Conservation (phyloP, 2,113 vertebrate genomes). For the Copsychus sechellarum region DNA sequence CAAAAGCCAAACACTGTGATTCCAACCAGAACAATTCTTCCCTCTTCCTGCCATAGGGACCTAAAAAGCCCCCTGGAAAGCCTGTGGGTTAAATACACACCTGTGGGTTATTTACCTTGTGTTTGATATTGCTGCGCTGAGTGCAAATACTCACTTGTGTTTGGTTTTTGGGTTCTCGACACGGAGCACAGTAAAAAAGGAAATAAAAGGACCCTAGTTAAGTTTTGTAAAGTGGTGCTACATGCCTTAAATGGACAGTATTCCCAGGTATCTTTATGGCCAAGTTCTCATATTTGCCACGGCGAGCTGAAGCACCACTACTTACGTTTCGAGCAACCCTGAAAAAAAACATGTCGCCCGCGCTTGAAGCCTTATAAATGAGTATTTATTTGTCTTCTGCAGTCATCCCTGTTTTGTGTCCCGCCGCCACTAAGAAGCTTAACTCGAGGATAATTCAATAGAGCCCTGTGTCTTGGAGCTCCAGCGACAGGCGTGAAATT, state of each 20-base stretch:
- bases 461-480: background rate
- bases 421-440: background rate
- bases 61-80: background rate
- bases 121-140: background rate
- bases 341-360: background rate
- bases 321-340: background rate
- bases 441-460: constrained; percentile 55
- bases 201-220: too few species aligned
- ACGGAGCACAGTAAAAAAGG: background rate
- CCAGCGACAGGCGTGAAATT: constrained; percentile 50
- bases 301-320: background rate
- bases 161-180: background rate
- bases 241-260: background rate
- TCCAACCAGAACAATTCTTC: background rate
- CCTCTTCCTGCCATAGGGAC: background rate
- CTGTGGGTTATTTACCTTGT: background rate
- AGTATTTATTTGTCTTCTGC: constrained; percentile 7
- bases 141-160: background rate
- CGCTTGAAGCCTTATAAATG: background rate
- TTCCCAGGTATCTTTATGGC: background rate
- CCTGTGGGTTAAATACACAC: background rate
- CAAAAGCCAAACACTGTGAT: background rate
- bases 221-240: background rate
- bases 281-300: background rate
- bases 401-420: background rate